phyloP scores from a whole-genome alignment of 2,888 invertebrate genomes.

The Orthosia cruda region DNA sequence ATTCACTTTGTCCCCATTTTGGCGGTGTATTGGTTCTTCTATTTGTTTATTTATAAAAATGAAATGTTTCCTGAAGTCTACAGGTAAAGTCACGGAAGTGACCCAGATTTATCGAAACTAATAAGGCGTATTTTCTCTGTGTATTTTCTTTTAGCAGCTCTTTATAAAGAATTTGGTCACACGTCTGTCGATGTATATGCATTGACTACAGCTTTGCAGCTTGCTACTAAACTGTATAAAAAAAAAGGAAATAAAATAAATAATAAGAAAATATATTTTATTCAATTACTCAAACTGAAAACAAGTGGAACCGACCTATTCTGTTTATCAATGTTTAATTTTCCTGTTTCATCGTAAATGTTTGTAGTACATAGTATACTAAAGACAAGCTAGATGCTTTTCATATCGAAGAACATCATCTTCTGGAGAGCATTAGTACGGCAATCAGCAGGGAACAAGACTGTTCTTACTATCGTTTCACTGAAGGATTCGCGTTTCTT shows the following conservation, averaged over 20 bases:
- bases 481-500: conserved; percentile 65
- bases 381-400: not conserved
- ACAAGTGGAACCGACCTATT: too few species aligned
- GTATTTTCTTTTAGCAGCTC: too few species aligned
- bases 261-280: too few species aligned
- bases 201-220: not conserved
- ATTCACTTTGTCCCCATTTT: conserved; percentile 33
- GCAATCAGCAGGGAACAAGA: conserved; percentile 71
- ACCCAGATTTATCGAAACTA: not conserved
- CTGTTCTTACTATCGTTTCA: conserved; percentile 52
- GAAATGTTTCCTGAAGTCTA: not conserved
- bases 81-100: not conserved
- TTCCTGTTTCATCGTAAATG: too few species aligned
- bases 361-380: too few species aligned
- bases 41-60: conserved; percentile 14
- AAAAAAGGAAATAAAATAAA: too few species aligned
- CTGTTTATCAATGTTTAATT: too few species aligned
- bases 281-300: too few species aligned
- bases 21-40: conserved; percentile 21
- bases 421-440: conserved; percentile 19
- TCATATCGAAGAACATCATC: conserved; percentile 21
- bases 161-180: not conserved
- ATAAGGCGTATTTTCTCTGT: not conserved
- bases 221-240: too few species aligned
- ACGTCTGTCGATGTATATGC: not conserved